Evolutionary conservation across 2,113 vertebrate species (phyloP).

Genomic region (Myxocyprinus asiaticus): DNA sequence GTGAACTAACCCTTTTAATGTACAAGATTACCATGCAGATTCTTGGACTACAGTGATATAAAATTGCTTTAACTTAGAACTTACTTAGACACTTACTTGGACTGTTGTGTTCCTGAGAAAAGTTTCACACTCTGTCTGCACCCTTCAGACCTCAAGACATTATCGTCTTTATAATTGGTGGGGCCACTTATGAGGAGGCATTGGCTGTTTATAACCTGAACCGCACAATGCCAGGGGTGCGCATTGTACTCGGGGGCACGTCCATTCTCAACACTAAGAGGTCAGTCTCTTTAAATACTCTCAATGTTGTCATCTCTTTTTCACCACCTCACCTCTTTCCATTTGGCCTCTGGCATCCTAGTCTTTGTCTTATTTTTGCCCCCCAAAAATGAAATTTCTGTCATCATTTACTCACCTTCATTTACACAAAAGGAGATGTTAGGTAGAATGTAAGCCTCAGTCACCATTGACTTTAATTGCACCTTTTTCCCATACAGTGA

Average conservation of each 20-base stretch:
- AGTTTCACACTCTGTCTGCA: too few species aligned
- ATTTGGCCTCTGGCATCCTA: neutral
- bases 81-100: neutral
- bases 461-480: too few species aligned
- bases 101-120: neutral
- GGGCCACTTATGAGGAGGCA: constrained; percentile 91
- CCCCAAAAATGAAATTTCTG: too few species aligned
- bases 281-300: constrained; percentile 60
- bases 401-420: too few species aligned
- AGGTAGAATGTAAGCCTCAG: too few species aligned
- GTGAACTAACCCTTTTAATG: too few species aligned
- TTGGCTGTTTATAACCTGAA: constrained; percentile 90
- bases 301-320: neutral
- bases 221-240: constrained; percentile 85
- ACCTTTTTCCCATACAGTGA: too few species aligned
- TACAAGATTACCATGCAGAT: too few species aligned
- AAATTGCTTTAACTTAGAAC: too few species aligned
- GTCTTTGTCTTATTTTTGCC: neutral
- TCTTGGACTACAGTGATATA: too few species aligned
- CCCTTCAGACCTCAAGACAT: constrained; percentile 88
- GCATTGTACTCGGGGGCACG: constrained; percentile 91
- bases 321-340: neutral
- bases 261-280: constrained; percentile 91
- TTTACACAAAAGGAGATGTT: too few species aligned
- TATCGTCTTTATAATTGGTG: constrained; percentile 89